These are phyloP conservation scores for Hymenopus coronatus DNA, from an alignment of 2,888 invertebrate species.

Conservation along the genomic window DNA sequence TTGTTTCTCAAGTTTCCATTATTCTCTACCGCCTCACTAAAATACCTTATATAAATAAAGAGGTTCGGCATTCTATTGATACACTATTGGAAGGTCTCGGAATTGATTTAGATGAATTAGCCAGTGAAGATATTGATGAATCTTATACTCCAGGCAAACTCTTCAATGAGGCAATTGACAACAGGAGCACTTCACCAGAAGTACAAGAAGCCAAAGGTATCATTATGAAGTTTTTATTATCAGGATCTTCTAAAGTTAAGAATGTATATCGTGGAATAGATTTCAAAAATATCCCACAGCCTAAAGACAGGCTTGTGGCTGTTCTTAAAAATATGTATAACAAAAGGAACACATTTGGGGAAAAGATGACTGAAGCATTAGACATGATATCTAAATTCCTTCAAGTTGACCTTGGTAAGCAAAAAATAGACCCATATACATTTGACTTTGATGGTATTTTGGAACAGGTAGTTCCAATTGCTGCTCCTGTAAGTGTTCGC, in stretches of 20 bases:
- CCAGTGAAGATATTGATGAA: conserved; percentile 19
- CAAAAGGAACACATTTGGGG: not conserved
- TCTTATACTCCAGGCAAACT: not conserved
- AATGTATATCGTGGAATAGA: conserved; percentile 21
- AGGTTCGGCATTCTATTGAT: not conserved
- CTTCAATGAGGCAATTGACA: conserved; percentile 7
- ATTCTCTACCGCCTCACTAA: conserved; percentile 13
- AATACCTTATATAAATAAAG: not conserved
- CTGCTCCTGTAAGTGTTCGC: conserved; percentile 13
- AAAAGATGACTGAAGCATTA: conserved; percentile 2
- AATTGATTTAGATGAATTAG: not conserved
- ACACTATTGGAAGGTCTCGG: not conserved
- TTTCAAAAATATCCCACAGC: not conserved
- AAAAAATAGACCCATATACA: conserved; percentile 22
- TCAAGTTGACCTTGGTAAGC: not conserved
- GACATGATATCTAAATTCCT: conserved; percentile 10
- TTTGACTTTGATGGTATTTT: conserved; percentile 21
- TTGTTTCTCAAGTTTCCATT: conserved; percentile 17
- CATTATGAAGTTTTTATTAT: not conserved
- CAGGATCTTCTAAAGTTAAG: not conserved
- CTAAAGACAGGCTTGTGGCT: conserved; percentile 5
- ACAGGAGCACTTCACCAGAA: not conserved
- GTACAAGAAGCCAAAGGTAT: conserved; percentile 23
- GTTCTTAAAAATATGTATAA: conserved; percentile 13
- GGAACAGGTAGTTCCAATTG: conserved; percentile 3